Evolutionary conservation across 2,888 invertebrate species (phyloP), one percentile per base, ranked within the genome.

Genomic region (Harpalus rubripes): DNA sequence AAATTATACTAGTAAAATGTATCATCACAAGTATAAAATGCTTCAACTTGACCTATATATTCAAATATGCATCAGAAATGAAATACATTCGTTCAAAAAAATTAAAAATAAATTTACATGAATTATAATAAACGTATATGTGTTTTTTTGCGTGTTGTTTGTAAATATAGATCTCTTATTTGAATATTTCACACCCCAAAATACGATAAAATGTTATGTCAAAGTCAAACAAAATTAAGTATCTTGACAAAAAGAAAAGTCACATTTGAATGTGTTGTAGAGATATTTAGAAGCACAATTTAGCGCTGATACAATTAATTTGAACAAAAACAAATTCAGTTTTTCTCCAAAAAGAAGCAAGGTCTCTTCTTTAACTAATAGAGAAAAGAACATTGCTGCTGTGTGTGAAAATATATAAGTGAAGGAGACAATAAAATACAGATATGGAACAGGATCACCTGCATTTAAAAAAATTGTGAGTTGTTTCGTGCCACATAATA

Each of bases 141-240:
- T 52, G 2, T 52, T 52, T 52, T 5, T 52, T 52, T 52, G 44
- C 44, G 12, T 52, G 44, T 52, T 12, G 12, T 52, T 52, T 52
- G 2, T 12, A 52, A 52, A 52, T 12, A 12, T 7, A 52, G 44
- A 52, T 52, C 1, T 52, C 10, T 52, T 52, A 52, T 52, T 52
- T 52, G 44, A 5, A 52, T 52, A 52, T 52, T 52, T 52, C 44
- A 12, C 44, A 8, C 10, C 2, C 7, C 44, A 52, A 52, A 12
- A 52, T 1, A 8, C 44, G 2, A 52, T 52, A 4, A 52, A 52
- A 7, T 52, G 44, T 8, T 44, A 44, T 44, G 12, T 52, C 12
- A 39, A 32, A 68, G 10, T 68, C n/a, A 68, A 68, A 39, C 41
- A 15, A 39, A 68, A 68, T 41, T 41, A 68, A 32, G 32, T 7